Conservation (phyloP, 2,797 vertebrate species). For the Kryptopterus vitreolus region DNA sequence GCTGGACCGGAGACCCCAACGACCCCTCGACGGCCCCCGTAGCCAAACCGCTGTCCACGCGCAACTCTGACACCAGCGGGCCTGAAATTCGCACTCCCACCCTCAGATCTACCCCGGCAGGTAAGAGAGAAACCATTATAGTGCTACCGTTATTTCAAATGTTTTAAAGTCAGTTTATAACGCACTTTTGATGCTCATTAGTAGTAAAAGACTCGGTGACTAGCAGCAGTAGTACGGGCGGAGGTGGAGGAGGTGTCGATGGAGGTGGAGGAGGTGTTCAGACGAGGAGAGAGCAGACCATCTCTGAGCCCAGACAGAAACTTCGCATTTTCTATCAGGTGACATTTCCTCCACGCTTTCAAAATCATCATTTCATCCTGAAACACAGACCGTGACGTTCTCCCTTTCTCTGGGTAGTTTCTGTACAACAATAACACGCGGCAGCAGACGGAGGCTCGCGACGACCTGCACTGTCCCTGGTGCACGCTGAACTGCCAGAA, state of each 20-base stretch:
- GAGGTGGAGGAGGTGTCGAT: conserved; percentile 66
- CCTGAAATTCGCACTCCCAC: conserved; percentile 90
- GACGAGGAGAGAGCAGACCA: conserved; percentile 87
- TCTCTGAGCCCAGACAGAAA: conserved; percentile 91
- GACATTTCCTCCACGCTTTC: background rate
- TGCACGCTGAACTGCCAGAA: conserved; percentile 97
- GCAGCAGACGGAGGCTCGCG: conserved; percentile 96
- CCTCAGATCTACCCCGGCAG: conserved; percentile 87
- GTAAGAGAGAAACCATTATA: conserved; percentile 68
- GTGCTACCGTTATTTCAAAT: background rate
- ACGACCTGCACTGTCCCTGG: conserved; percentile 98
- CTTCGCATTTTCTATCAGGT: conserved; percentile 99
- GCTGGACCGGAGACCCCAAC: conserved; percentile 90
- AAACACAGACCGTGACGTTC: background rate
- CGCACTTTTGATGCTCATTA: conserved; percentile 39
- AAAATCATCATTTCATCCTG: too few species aligned
- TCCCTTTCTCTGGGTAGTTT: conserved; percentile 72
- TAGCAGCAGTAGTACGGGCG: conserved; percentile 65
- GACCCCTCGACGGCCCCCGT: conserved; percentile 92
- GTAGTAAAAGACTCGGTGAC: conserved; percentile 92
- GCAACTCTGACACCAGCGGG: conserved; percentile 90
- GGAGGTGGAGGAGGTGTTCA: conserved; percentile 66
- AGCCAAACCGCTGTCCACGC: conserved; percentile 92
- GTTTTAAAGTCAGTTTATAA: background rate
- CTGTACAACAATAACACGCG: conserved; percentile 97